Evolutionary conservation across 2,888 invertebrate genomes (phyloP).

Genomic region (Dasysyrphus tricinctus): DNA sequence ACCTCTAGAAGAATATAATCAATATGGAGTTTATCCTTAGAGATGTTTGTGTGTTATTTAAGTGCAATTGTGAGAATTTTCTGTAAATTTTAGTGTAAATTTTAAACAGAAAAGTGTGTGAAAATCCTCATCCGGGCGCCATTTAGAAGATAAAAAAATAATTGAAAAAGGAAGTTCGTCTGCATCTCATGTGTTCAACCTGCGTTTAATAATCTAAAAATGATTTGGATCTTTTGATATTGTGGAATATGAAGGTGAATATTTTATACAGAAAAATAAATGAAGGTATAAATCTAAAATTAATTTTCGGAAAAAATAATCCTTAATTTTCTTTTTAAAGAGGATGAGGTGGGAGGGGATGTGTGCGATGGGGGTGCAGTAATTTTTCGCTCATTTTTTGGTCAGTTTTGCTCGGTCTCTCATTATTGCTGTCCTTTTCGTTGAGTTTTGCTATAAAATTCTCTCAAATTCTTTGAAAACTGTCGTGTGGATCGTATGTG

Average conservation of each 20-base stretch:
- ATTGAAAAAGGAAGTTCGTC: slow-evolving; percentile 30
- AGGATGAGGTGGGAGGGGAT: slow-evolving; percentile 12
- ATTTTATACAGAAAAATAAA: not conserved
- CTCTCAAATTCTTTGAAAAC: slow-evolving; percentile 20
- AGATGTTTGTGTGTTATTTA: slow-evolving; percentile 54
- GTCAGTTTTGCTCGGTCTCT: slow-evolving; percentile 10
- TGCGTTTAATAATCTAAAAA: not conserved
- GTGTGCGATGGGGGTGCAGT: slow-evolving; percentile 60
- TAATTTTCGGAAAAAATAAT: slow-evolving; percentile 48
- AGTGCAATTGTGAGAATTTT: slow-evolving; percentile 45
- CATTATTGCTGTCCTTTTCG: slow-evolving; percentile 52
- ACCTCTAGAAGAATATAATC: slow-evolving; percentile 70
- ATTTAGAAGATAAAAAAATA: slow-evolving; percentile 23
- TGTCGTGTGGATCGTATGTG: slow-evolving; percentile 62
- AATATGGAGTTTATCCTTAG: slow-evolving; percentile 69
- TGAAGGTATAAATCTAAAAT: slow-evolving; percentile 1
- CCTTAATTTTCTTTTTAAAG: slow-evolving; percentile 20
- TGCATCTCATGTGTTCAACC: slow-evolving; percentile 42
- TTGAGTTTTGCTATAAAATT: slow-evolving; percentile 59
- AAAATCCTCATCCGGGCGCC: slow-evolving; percentile 39
- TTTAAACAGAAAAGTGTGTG: slow-evolving; percentile 14
- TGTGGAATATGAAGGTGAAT: slow-evolving; percentile 43
- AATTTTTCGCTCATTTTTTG: slow-evolving; percentile 60
- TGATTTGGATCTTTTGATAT: slow-evolving; percentile 10
- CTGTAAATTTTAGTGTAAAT: not conserved